These are phyloP conservation scores for Troglohyphantes excavatus DNA, from an alignment of 2,888 invertebrate species.

Conservation along the genomic window DNA sequence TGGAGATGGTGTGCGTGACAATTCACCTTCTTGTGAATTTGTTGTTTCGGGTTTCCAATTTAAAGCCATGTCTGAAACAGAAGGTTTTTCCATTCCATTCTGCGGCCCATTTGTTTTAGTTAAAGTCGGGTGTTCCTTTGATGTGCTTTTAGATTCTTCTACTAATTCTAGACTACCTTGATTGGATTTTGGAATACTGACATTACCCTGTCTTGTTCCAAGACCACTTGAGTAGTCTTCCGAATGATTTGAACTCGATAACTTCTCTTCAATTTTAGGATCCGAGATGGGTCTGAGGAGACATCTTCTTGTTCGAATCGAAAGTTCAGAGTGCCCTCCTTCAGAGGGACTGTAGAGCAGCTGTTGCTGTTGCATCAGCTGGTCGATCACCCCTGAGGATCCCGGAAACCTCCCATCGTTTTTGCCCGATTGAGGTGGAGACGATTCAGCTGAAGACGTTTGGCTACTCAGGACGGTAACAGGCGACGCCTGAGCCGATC, in stretches of 20 bases:
- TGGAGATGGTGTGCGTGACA: conserved; percentile 66
- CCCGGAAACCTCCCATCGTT: conserved; percentile 72
- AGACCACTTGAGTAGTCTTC: background rate
- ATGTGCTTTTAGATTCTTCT: background rate
- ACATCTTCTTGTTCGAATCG: conserved; percentile 32
- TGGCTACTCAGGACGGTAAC: conserved; percentile 75
- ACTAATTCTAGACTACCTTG: conserved; percentile 13
- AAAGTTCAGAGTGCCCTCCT: conserved; percentile 20
- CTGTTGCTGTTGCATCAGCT: conserved; percentile 63
- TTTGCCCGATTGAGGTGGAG: conserved; percentile 73
- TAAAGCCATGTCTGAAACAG: background rate
- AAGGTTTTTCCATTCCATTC: background rate
- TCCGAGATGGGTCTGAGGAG: conserved; percentile 66
- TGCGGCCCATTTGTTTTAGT: background rate
- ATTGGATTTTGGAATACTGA: background rate
- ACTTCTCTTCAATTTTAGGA: conserved; percentile 63
- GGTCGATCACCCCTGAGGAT: conserved; percentile 52
- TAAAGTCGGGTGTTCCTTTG: background rate
- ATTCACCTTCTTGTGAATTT: conserved; percentile 50
- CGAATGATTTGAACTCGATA: background rate
- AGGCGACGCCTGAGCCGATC: conserved; percentile 78
- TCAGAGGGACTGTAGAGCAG: conserved; percentile 3
- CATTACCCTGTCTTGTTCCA: background rate
- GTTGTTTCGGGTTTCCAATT: conserved; percentile 27
- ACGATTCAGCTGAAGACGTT: conserved; percentile 75